Evolutionary conservation across 2,113 vertebrate genomes (phyloP), one percentile per base, ranked within the genome.

Genomic region (Dicerorhinus sumatrensis): DNA sequence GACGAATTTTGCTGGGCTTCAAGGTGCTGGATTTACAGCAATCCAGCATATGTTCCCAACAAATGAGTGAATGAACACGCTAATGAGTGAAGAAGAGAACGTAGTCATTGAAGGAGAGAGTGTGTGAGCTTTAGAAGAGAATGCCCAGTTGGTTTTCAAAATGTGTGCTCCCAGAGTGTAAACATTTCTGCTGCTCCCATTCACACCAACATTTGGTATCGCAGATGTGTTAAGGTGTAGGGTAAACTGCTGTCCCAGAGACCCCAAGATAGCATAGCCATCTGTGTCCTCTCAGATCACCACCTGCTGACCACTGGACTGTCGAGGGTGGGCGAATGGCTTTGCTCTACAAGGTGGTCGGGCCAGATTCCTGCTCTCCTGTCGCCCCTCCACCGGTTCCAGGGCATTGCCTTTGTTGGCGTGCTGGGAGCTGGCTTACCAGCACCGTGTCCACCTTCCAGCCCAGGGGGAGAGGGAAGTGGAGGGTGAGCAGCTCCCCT

Each of bases 1-100:
- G 69, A 84, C 8, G 76, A 25, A 48, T 88, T 96, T 98, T 86
- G 48, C 83, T 73, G 79, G n/a, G 33, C 83, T 96, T 92, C 58
- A 86, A 54, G 60, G 94, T 94, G 79, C n/a, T 96, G 70, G 27
- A 31, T 89, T 96, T 94, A 23, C 70, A 29, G 76, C 48, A 90
- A 80, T 81, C 58, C n/a, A 84, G 70, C 21, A 31, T 84, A 48
- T 80, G 36, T 86, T 95, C 33, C 91, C 54, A 75, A 46, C 11
- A 89, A 72, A 70, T 31, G 33, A 85, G 27, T 70, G 36, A 89
- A 73, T 60, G 67, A 88, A 21, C 29, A 58, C 54, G 89, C 36
- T 79, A 70, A 51, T 90, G 93, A 90, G 54, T 91, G 65, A 95
- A 88, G 76, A 83, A 60, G 58, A 82, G 72, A 79, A 72, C 9